These are phyloP conservation scores for Clunio marinus DNA, from an alignment of 2,888 invertebrate species.

Conservation along the genomic window DNA sequence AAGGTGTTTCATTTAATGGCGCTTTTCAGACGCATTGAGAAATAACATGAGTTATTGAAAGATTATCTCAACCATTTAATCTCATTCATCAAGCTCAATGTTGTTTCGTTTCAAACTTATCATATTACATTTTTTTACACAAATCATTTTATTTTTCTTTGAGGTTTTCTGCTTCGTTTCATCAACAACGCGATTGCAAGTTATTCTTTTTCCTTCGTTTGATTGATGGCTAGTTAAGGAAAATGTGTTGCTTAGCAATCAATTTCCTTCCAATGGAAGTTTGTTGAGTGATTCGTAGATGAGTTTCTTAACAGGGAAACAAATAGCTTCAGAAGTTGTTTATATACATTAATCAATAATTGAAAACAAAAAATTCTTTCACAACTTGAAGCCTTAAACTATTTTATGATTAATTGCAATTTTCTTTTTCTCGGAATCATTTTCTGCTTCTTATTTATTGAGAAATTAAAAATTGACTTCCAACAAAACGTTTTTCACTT, in stretches of 20 bases:
- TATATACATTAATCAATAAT: too few species aligned
- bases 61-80: not conserved
- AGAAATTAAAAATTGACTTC: not conserved
- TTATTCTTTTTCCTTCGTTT: not conserved
- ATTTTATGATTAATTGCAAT: slow-evolving; percentile 11
- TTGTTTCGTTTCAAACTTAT: not conserved
- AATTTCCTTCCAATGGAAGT: not conserved
- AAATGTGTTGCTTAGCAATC: slow-evolving; percentile 10
- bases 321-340: too few species aligned
- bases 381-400: too few species aligned
- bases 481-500: not conserved
- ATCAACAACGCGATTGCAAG: not conserved
- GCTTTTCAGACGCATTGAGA: not conserved
- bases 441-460: too few species aligned
- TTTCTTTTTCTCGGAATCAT: not conserved
- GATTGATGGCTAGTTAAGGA: slow-evolving; percentile 20
- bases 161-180: slow-evolving; percentile 6
- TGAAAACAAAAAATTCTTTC: too few species aligned
- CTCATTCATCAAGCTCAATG: not conserved
- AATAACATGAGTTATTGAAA: slow-evolving; percentile 1
- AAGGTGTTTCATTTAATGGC: slow-evolving; percentile 6
- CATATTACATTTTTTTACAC: not conserved
- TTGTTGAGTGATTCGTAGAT: not conserved
- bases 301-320: not conserved
- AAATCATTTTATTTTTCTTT: too few species aligned